A percentile compares a stretch with the other conserved stretches of the same genome.
Conservation (phyloP, 64 coral and sea anemone species). For the Platygyra sinensis region DNA sequence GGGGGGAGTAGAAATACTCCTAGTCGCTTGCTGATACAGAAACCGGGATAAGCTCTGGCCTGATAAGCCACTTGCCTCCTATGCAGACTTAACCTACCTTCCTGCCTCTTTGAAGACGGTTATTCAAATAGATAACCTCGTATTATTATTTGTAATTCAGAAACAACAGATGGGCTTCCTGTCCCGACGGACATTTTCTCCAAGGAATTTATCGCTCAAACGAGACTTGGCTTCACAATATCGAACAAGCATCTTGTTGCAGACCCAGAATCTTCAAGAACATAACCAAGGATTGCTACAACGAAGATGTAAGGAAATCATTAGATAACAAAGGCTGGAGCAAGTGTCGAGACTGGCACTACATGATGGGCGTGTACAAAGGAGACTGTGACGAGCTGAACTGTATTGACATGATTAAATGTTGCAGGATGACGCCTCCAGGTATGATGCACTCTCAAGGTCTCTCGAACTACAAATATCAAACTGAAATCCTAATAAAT, state of each 20-base stretch:
- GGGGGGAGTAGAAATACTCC: too few species aligned
- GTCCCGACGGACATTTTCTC: constrained; percentile 3
- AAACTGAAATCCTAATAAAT: too few species aligned
- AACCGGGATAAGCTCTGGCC: too few species aligned
- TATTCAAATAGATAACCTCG: not conserved
- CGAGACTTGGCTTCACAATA: not conserved
- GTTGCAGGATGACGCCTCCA: not conserved
- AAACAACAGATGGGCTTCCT: constrained; percentile 2
- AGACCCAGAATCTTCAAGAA: not conserved
- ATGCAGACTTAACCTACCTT: not conserved
- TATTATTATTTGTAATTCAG: not conserved
- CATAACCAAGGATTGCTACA: not conserved
- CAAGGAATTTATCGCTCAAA: not conserved
- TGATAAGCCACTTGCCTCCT: too few species aligned
- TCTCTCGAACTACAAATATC: too few species aligned
- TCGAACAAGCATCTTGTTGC: not conserved
- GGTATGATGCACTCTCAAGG: not conserved
- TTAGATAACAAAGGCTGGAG: not conserved
- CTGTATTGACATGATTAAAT: constrained; percentile 23
- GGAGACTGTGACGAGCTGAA: not conserved
- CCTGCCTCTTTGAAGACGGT: too few species aligned
- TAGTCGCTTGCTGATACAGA: too few species aligned
- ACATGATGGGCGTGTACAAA: not conserved
- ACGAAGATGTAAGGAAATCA: not conserved
- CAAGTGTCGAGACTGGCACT: constrained; percentile 11